Evolutionary conservation across 2,113 vertebrate species (phyloP).

Genomic region (Prolemur simus): DNA sequence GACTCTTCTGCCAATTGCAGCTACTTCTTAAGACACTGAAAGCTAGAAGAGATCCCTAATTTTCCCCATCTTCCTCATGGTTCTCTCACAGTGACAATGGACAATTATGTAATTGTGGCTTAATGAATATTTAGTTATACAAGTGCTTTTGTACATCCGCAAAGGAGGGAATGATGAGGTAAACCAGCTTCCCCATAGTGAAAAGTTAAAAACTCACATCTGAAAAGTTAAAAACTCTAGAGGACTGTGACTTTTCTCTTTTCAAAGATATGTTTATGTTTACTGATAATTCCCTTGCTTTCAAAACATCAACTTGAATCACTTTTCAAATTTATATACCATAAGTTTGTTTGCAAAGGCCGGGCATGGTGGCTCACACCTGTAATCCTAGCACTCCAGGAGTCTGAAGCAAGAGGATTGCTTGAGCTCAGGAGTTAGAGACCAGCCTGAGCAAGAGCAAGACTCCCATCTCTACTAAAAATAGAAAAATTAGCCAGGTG

Average conservation of each 20-base stretch:
- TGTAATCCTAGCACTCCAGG: too few relatives aligned
- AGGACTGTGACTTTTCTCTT: neutral
- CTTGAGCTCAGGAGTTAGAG: too few relatives aligned
- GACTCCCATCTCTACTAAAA: too few relatives aligned
- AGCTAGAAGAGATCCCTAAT: neutral
- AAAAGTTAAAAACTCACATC: neutral
- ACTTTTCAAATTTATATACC: neutral
- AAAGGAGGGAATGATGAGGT: conserved; percentile 65
- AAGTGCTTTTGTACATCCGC: conserved; percentile 39
- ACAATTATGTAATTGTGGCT: neutral
- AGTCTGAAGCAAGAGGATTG: too few relatives aligned
- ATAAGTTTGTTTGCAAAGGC: neutral
- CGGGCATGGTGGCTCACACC: too few relatives aligned
- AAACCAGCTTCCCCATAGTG: neutral
- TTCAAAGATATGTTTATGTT: conserved; percentile 11
- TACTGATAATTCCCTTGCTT: neutral
- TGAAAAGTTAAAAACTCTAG: neutral
- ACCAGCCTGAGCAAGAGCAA: too few relatives aligned
- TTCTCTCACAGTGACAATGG: neutral
- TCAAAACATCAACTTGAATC: conserved; percentile 18
- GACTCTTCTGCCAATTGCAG: neutral
- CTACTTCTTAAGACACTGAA: neutral
- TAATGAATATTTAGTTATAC: neutral
- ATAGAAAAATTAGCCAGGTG: too few relatives aligned
- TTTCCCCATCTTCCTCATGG: neutral